Evolutionary conservation across 2,888 invertebrate species (phyloP).

Genomic region (Philopedon plagiatum): DNA sequence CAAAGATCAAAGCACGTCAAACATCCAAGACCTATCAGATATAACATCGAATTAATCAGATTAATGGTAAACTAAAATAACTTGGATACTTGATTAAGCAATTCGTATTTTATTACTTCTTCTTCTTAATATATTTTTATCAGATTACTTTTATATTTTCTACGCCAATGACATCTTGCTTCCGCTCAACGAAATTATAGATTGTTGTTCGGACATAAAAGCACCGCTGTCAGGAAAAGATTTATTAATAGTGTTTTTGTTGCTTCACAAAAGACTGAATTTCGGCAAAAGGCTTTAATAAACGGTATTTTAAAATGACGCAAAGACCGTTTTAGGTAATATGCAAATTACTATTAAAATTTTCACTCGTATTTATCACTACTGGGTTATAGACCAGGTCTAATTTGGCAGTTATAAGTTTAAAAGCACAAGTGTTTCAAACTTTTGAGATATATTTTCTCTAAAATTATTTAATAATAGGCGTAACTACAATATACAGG

Average conservation of each 20-base stretch:
- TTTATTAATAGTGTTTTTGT: conserved; percentile 41
- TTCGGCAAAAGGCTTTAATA: conserved; percentile 20
- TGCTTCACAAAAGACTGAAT: conserved; percentile 22
- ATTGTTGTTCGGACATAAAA: conserved; percentile 42
- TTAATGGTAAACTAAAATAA: neutral
- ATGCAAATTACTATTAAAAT: too few relatives aligned
- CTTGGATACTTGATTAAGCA: neutral
- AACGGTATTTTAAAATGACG: conserved; percentile 3
- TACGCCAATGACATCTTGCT: conserved; percentile 34
- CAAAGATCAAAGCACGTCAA: too few relatives aligned
- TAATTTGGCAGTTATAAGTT: too few relatives aligned
- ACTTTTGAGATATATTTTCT: too few relatives aligned
- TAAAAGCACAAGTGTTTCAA: too few relatives aligned
- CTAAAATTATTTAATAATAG: too few relatives aligned
- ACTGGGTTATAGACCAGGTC: too few relatives aligned
- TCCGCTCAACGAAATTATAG: conserved; percentile 33
- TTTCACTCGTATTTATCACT: too few relatives aligned
- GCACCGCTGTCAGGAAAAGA: conserved; percentile 36
- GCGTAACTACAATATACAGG: too few relatives aligned
- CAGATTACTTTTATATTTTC: neutral
- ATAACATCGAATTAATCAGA: neutral
- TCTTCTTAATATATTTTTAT: conserved; percentile 11
- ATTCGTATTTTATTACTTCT: neutral
- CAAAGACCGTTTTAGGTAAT: neutral
- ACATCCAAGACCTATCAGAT: neutral